Conservation (phyloP, 1,140 invertebrate species). For the Dreissena polymorpha region DNA sequence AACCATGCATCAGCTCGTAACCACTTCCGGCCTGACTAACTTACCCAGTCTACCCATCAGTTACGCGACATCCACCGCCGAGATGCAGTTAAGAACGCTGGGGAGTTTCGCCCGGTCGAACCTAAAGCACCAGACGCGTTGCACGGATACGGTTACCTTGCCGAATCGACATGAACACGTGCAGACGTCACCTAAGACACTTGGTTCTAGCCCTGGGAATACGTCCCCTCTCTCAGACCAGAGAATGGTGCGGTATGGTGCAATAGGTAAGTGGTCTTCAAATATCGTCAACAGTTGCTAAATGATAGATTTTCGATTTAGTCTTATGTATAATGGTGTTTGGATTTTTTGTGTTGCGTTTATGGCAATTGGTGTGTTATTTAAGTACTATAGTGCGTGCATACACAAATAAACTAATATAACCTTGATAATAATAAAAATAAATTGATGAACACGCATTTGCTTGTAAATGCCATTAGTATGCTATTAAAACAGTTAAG, state of each 20-base stretch:
- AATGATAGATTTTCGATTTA: no score
- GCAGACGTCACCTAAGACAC: conserved; percentile 1
- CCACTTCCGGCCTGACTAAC: background rate
- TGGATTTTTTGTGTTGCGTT: no score
- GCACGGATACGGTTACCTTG: background rate
- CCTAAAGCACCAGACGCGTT: background rate
- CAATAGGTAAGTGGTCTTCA: conserved; percentile 35
- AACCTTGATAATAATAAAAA: no score
- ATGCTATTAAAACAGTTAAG: no score
- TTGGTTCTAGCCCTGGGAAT: conserved; percentile 3
- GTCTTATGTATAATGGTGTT: no score
- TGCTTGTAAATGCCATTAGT: no score
- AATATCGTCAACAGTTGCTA: no score
- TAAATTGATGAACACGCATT: no score
- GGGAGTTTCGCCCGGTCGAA: background rate
- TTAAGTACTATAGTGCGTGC: no score
- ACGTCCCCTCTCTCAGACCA: conserved; percentile 6
- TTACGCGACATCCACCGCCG: conserved; percentile 26
- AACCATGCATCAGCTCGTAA: conserved; percentile 47
- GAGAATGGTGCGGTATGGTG: conserved; percentile 35
- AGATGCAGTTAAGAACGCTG: conserved; percentile 41
- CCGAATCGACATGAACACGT: background rate
- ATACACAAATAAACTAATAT: no score
- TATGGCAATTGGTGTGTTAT: no score
- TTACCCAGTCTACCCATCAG: conserved; percentile 27